Evolutionary conservation across 1,140 invertebrate species (phyloP), one percentile per base, ranked within the genome.

Genomic region (Trachymyrmex septentrionalis): DNA sequence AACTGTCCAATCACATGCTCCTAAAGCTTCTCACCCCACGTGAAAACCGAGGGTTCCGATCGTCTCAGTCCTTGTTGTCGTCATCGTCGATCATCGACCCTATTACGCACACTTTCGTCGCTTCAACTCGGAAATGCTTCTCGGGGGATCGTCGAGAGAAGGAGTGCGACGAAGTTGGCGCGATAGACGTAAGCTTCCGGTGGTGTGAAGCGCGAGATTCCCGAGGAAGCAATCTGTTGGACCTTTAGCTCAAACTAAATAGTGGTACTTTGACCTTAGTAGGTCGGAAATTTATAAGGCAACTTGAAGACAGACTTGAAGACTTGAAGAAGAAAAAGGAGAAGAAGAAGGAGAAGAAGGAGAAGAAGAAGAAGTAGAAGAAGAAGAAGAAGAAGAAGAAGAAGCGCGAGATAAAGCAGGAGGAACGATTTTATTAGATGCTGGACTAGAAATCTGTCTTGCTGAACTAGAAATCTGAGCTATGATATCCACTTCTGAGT

Each of bases 51-150:
- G 14, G 19, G 7, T 21, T 16, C 34, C 76, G 24, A 50, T 30
- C 21, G 67, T 85, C 61, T 50, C 48, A 14, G 55, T 57, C n/a
- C 55, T 57, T 9, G 55, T 57, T n/a, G 9, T 55, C 86, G 66
- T 63, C 63, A 34, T 24, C 21, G 71, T 59, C 53, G 84, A 72
- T 80, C 85, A 71, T 73, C 61, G 85, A 77, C 19, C 72, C 44
- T 7, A 66, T 38, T 57, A 75, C 67, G 21, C 30, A n/a, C 53
- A 66, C n/a, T 19, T 12, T 48, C 67, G 66, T 30, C 27, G 34
- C 9, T 19, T 44, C 50, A 48, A 61, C 19, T 69, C 44, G n/a
- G 55, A 67, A 61, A 87, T 64, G 88, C 64, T 80, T 44, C 75
- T 75, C 72, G 55, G 55, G 30, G 69, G 27, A 75, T 48, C 80